A percentile compares a stretch with the other conserved stretches of the same genome.
These are phyloP conservation scores for Tachuris rubrigastra DNA, from an alignment of 2,113 vertebrate genomes.

Conservation along the genomic window DNA sequence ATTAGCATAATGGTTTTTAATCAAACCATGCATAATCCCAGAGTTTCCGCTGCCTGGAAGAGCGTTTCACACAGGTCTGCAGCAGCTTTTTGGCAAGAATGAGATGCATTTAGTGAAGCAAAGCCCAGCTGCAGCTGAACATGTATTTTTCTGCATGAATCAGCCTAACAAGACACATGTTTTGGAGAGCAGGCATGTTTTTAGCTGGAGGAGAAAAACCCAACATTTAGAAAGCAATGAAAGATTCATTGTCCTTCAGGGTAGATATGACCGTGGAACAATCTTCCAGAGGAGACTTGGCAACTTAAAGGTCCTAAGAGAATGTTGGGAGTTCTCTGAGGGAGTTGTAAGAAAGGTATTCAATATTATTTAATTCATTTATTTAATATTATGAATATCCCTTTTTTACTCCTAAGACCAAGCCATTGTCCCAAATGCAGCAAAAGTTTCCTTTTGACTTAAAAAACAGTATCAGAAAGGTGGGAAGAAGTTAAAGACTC, in stretches of 20 bases:
- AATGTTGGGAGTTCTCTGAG: background rate
- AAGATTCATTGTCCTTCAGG: background rate
- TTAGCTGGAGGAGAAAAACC: background rate
- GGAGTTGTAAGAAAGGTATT: background rate
- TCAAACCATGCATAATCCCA: background rate
- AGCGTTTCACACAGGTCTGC: background rate
- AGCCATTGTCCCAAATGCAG: background rate
- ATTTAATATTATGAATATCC: background rate
- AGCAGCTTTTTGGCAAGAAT: background rate
- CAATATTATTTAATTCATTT: background rate
- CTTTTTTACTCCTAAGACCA: background rate
- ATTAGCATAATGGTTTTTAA: background rate
- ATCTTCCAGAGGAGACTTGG: background rate
- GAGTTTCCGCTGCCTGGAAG: background rate
- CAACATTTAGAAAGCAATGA: background rate
- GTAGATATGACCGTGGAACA: background rate
- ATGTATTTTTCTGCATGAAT: background rate
- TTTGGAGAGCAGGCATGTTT: background rate
- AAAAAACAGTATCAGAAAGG: accelerated
- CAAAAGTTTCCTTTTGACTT: background rate
- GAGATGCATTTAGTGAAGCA: background rate
- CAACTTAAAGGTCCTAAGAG: background rate
- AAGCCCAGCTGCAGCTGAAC: background rate
- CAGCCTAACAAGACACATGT: background rate
- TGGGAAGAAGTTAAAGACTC: background rate